Conservation (phyloP, 2,113 vertebrate species). For the Galeopterus variegatus region DNA sequence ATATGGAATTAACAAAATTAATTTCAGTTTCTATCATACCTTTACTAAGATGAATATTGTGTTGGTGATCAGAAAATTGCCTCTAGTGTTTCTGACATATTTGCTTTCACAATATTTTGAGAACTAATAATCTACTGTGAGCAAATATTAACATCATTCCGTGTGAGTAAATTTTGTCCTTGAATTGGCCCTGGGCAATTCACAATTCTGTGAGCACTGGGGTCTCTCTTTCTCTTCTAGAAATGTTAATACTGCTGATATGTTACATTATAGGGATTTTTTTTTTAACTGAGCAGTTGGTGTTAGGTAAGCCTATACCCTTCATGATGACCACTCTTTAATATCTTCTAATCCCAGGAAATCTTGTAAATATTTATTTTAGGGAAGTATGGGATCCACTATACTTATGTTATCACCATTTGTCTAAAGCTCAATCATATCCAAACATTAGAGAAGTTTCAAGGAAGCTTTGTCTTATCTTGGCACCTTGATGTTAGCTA, state of each 20-base stretch:
- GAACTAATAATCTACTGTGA: conserved; percentile 38
- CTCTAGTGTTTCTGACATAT: background rate
- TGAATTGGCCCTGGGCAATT: background rate
- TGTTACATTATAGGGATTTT: background rate
- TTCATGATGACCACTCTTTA: background rate
- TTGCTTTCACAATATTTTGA: conserved; percentile 70
- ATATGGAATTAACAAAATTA: conserved; percentile 69
- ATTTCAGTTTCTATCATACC: conserved; percentile 37
- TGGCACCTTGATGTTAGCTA: background rate
- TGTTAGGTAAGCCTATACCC: background rate
- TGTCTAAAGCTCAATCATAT: background rate
- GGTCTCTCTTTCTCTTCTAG: background rate
- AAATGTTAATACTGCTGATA: background rate
- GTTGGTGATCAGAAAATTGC: conserved; percentile 42
- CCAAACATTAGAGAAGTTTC: background rate
- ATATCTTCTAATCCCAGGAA: background rate
- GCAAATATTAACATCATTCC: conserved; percentile 65
- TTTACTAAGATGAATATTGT: conserved; percentile 47
- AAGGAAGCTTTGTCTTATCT: background rate
- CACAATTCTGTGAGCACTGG: background rate
- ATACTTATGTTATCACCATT: background rate
- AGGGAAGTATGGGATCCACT: background rate
- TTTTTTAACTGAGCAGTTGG: background rate
- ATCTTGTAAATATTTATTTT: conserved; percentile 29
- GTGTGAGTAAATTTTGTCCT: conserved; percentile 6